Percentiles rank a stretch among this genome's conserved stretches.
Conservation (phyloP, 2,797 vertebrate genomes). For the Chelonia mydas region DNA sequence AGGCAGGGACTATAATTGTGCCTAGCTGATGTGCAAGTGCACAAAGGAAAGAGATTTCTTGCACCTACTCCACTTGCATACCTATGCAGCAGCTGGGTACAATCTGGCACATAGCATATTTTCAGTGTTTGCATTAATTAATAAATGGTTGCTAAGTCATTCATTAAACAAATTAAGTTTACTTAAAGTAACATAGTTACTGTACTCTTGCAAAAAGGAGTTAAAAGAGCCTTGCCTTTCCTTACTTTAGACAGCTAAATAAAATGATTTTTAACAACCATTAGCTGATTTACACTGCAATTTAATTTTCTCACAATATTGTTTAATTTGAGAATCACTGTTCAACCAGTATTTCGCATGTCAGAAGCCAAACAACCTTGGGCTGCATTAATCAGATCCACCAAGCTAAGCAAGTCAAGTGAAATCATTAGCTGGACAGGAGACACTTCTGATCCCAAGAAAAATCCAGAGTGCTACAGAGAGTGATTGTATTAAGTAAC, state of each 20-base stretch:
- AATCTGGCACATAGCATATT: not conserved
- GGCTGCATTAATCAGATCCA: not conserved
- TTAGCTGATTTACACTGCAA: not conserved
- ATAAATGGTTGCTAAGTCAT: not conserved
- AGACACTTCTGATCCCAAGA: not conserved
- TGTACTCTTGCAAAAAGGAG: not conserved
- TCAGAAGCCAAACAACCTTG: not conserved
- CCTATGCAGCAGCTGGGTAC: not conserved
- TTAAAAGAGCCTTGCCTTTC: not conserved
- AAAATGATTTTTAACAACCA: not conserved
- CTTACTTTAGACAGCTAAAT: not conserved
- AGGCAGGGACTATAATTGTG: not conserved
- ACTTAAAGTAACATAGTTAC: not conserved
- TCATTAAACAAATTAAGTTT: not conserved
- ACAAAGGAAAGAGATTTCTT: not conserved
- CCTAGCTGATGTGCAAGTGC: accelerated
- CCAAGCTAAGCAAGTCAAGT: not conserved
- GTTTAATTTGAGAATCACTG: not conserved
- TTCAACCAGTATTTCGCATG: not conserved
- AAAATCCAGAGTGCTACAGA: not conserved
- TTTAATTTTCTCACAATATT: not conserved
- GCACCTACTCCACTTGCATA: too few species aligned
- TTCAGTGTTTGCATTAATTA: not conserved
- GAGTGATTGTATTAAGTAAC: not conserved
- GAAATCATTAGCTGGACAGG: not conserved